These are phyloP conservation scores for Dynastes grantii DNA, from an alignment of 2,888 invertebrate species.

Conservation along the genomic window DNA sequence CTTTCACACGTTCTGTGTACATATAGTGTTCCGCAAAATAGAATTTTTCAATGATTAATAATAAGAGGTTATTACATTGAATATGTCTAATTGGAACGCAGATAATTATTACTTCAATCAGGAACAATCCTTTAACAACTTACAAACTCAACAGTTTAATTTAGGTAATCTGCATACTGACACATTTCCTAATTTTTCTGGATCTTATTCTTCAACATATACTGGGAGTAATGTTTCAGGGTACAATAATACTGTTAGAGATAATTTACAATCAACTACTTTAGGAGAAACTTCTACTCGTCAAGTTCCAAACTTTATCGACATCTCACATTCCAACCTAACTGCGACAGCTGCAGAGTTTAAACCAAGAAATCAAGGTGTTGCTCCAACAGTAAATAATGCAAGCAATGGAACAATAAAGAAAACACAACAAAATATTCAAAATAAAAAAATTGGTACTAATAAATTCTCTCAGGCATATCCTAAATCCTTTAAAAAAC, in stretches of 20 bases:
- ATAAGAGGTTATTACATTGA: neutral
- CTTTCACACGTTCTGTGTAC: too few species aligned
- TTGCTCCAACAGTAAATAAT: neutral
- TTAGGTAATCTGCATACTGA: neutral
- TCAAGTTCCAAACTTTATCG: constrained; percentile 16
- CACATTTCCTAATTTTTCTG: neutral
- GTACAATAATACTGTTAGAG: neutral
- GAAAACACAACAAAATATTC: constrained; percentile 29
- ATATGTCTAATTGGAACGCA: constrained; percentile 36
- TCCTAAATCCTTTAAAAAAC: neutral
- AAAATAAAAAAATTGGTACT: constrained; percentile 28
- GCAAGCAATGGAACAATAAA: constrained; percentile 38
- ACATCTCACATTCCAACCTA: constrained; percentile 51
- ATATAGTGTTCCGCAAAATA: too few species aligned
- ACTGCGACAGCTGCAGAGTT: constrained; percentile 57
- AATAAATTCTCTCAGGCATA: neutral
- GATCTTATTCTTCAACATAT: neutral
- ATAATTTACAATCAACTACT: neutral
- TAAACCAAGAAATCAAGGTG: constrained; percentile 49
- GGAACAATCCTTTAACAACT: constrained; percentile 7
- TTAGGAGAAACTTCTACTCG: constrained; percentile 12
- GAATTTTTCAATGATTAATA: too few species aligned
- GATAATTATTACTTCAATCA: constrained; percentile 25
- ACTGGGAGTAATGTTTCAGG: neutral
- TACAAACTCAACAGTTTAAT: neutral